phyloP scores from a whole-genome alignment of 2,797 vertebrate genomes.

The Neosilurus hyrtlii region DNA sequence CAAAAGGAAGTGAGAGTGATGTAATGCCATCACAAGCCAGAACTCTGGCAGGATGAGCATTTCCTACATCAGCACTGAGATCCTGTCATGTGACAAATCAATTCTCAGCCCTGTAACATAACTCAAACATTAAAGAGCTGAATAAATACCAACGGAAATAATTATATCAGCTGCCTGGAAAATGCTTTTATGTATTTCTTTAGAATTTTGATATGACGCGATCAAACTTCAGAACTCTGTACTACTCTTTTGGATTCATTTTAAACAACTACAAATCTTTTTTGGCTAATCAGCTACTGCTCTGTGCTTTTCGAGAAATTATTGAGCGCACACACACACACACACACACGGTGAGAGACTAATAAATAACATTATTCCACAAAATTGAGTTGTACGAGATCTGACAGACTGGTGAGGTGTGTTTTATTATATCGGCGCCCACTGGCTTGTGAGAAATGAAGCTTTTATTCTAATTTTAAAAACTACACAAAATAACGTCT shows the following conservation, averaged over 20 bases:
- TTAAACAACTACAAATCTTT: background rate
- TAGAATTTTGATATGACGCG: background rate
- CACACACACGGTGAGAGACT: no score
- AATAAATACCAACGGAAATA: background rate
- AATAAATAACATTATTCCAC: no score
- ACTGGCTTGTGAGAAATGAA: no score
- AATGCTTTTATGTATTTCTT: background rate
- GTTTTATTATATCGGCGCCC: no score
- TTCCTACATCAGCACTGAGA: conserved; percentile 44
- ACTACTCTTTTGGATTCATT: background rate
- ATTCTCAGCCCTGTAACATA: conserved; percentile 20
- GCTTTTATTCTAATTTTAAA: no score
- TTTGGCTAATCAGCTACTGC: background rate
- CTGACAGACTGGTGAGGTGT: no score
- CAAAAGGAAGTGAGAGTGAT: conserved; percentile 60
- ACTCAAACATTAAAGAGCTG: background rate
- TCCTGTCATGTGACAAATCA: conserved; percentile 12
- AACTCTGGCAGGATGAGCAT: conserved; percentile 45
- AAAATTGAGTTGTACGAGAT: no score
- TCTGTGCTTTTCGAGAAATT: background rate
- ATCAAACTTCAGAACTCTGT: background rate
- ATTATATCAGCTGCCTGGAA: background rate
- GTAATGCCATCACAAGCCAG: conserved; percentile 49
- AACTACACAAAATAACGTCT: no score
- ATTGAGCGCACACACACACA: no score